A percentile compares a stretch with the other conserved stretches of the same genome.
Conservation (phyloP, 2,888 invertebrate species). For the Drosophila anceps region DNA sequence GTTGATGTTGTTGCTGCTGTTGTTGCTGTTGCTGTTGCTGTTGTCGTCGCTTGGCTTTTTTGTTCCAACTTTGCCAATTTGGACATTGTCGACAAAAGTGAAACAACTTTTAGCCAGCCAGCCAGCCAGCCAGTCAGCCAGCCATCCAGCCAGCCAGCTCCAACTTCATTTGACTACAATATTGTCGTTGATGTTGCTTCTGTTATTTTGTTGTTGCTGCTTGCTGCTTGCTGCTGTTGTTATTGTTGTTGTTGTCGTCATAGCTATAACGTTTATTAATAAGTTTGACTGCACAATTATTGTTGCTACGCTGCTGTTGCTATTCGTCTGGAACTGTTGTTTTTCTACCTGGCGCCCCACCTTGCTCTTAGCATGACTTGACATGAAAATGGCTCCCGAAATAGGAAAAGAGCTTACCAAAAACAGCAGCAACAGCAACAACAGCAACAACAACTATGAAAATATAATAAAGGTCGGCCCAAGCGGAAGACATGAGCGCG, state of each 20-base stretch:
- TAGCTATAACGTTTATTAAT: slow-evolving; percentile 77
- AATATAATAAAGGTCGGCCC: slow-evolving; percentile 25
- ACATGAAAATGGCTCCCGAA: slow-evolving; percentile 47
- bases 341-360: slow-evolving; percentile 33
- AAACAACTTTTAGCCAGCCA: slow-evolving; percentile 57
- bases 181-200: slow-evolving; percentile 44
- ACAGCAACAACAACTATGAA: slow-evolving; percentile 11
- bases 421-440: too few species aligned
- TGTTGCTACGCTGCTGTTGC: slow-evolving; percentile 64
- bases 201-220: slow-evolving; percentile 42
- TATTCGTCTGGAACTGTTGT: slow-evolving; percentile 52
- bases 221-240: slow-evolving; percentile 21
- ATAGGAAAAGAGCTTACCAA: background rate
- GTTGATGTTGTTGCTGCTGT: slow-evolving; percentile 15
- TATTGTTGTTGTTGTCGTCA: slow-evolving; percentile 43
- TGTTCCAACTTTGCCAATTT: slow-evolving; percentile 80
- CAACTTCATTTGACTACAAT: slow-evolving; percentile 45
- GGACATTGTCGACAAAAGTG: slow-evolving; percentile 62
- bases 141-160: slow-evolving; percentile 8
- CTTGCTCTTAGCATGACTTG: slow-evolving; percentile 67
- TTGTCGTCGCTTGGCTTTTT: slow-evolving; percentile 35
- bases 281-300: slow-evolving; percentile 64
- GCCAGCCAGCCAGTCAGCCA: background rate
- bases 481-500: slow-evolving; percentile 21
- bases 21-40: slow-evolving; percentile 21